These are phyloP conservation scores for Acinonyx jubatus DNA, from an alignment of 2,113 vertebrate species.

Conservation along the genomic window DNA sequence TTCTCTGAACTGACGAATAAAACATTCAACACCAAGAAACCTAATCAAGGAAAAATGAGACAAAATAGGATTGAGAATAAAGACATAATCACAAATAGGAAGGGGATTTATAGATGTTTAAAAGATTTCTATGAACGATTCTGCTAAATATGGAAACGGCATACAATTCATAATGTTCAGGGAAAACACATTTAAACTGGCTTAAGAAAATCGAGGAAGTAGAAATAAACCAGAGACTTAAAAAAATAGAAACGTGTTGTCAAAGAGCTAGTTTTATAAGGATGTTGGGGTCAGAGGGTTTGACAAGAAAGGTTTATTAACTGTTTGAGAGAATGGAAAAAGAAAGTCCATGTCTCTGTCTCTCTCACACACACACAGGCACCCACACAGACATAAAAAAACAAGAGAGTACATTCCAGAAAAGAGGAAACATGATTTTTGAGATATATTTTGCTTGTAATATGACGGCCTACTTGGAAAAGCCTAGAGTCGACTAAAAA, in stretches of 20 bases:
- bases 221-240: not conserved
- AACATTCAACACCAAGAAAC: conserved; percentile 75
- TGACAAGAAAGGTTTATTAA: not conserved
- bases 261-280: not conserved
- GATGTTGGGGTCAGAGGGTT: not conserved
- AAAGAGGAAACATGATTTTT: not conserved
- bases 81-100: conserved; percentile 66
- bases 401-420: not conserved
- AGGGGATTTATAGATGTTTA: conserved; percentile 44
- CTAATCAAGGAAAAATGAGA: conserved; percentile 75
- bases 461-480: not conserved
- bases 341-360: not conserved
- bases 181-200: not conserved
- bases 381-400: not conserved
- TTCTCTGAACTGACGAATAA: conserved; percentile 56
- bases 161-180: not conserved
- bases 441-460: not conserved
- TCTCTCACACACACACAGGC: not conserved
- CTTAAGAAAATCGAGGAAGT: conserved; percentile 23
- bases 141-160: conserved; percentile 53
- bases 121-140: conserved; percentile 27
- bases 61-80: conserved; percentile 70
- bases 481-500: not conserved
- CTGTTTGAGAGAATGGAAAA: not conserved
- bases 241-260: not conserved